These are phyloP conservation scores for Ceratoteleas bidentatus DNA, from an alignment of 1,140 invertebrate genomes.

Conservation along the genomic window DNA sequence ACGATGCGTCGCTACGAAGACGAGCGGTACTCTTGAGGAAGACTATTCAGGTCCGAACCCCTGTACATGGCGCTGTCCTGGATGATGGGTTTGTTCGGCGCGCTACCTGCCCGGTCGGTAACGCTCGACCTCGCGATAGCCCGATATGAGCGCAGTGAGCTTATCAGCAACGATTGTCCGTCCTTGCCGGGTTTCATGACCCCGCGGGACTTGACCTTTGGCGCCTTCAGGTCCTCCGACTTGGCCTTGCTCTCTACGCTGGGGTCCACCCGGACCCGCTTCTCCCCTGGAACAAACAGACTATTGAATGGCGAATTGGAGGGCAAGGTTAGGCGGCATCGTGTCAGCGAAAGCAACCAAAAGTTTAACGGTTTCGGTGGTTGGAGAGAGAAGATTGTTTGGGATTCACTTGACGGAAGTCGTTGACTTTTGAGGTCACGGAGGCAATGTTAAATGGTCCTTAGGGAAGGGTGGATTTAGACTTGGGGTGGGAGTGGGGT, in stretches of 20 bases:
- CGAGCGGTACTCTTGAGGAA: conserved; percentile 74
- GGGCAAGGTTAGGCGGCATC: no score
- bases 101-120: conserved; percentile 57
- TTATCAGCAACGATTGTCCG: conserved; percentile 71
- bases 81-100: conserved; percentile 50
- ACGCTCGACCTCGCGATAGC: conserved; percentile 63
- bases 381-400: no score
- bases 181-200: conserved; percentile 64
- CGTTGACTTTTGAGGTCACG: no score
- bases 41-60: conserved; percentile 71
- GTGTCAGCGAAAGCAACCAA: no score
- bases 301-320: no score
- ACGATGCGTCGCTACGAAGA: conserved; percentile 70
- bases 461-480: no score
- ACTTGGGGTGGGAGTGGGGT: no score
- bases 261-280: conserved; percentile 79
- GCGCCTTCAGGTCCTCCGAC: conserved; percentile 59
- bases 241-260: conserved; percentile 78
- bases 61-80: conserved; percentile 63
- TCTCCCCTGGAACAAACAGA: conserved; percentile 77
- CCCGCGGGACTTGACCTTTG: conserved; percentile 64
- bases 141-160: conserved; percentile 69
- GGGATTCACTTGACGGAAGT: no score
- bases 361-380: no score
- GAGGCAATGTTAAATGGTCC: no score